Conservation (phyloP, 2,888 invertebrate genomes). For the Callimorpha dominula region DNA sequence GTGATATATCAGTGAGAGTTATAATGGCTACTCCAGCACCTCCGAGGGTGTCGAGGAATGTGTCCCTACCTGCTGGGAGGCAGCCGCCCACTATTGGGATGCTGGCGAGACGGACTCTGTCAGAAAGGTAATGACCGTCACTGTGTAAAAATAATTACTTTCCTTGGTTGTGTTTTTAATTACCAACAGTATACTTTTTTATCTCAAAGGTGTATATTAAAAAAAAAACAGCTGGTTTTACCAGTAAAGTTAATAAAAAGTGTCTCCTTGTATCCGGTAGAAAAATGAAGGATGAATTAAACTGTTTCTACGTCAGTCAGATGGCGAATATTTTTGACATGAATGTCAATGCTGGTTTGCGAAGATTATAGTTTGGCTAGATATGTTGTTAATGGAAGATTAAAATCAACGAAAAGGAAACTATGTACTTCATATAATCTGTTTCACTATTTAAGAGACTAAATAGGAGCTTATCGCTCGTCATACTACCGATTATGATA, state of each 20-base stretch:
- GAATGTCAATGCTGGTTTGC: no score
- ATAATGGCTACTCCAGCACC: slow-evolving; percentile 74
- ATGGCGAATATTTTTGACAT: no score
- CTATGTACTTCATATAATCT: neutral
- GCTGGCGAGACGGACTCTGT: slow-evolving; percentile 77
- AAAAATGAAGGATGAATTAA: no score
- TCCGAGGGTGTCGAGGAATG: slow-evolving; percentile 79
- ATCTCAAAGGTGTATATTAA: neutral
- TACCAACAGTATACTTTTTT: neutral
- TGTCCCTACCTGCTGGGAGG: slow-evolving; percentile 81
- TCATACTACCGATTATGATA: slow-evolving; percentile 7
- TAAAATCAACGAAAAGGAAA: neutral
- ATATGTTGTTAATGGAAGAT: no score
- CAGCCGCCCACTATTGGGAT: slow-evolving; percentile 77
- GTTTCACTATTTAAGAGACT: neutral
- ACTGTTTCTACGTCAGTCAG: no score
- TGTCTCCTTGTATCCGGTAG: neutral
- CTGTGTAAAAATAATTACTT: neutral
- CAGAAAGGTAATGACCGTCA: slow-evolving; percentile 75
- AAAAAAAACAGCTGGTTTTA: neutral
- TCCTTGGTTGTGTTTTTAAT: neutral
- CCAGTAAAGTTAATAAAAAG: neutral
- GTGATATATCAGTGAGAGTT: slow-evolving; percentile 8
- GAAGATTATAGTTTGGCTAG: no score
- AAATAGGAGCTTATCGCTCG: neutral